Conservation (phyloP, 2,888 invertebrate species). For the Aricia artaxerxes region DNA sequence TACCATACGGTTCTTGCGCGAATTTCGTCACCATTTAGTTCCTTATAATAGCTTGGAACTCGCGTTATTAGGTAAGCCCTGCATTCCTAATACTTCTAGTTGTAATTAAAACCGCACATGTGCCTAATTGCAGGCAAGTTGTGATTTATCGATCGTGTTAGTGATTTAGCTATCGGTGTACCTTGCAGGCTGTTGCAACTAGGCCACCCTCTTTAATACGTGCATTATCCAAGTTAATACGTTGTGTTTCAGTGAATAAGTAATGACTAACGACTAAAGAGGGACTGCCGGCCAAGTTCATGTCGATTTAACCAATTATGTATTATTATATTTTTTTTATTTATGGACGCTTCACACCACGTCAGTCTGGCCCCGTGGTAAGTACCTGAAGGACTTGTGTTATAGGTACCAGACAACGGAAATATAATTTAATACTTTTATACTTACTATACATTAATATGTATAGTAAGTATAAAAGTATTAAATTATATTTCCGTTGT, state of each 20-base stretch:
- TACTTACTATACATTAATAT: too few relatives aligned
- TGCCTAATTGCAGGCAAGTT: background rate
- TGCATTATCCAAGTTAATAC: slow-evolving; percentile 41
- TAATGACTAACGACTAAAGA: background rate
- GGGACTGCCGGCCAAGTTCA: background rate
- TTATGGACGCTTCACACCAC: too few relatives aligned
- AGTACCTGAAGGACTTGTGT: too few relatives aligned
- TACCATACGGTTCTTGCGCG: too few relatives aligned
- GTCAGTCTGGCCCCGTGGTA: too few relatives aligned
- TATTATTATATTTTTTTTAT: too few relatives aligned
- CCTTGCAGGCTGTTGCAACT: slow-evolving; percentile 44
- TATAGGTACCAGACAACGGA: too few relatives aligned
- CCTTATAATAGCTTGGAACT: background rate
- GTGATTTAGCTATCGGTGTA: slow-evolving; percentile 57
- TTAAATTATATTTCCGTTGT: too few relatives aligned
- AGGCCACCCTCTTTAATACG: slow-evolving; percentile 52
- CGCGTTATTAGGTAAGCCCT: background rate
- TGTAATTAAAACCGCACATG: background rate
- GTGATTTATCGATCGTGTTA: slow-evolving; percentile 70
- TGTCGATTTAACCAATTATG: background rate
- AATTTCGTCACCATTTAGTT: too few relatives aligned
- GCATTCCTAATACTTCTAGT: background rate
- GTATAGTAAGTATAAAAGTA: too few relatives aligned
- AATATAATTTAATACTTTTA: too few relatives aligned
- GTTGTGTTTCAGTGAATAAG: slow-evolving; percentile 38